Evolutionary conservation across 2,113 vertebrate species (phyloP).

Genomic region (Oostethus manadensis): DNA sequence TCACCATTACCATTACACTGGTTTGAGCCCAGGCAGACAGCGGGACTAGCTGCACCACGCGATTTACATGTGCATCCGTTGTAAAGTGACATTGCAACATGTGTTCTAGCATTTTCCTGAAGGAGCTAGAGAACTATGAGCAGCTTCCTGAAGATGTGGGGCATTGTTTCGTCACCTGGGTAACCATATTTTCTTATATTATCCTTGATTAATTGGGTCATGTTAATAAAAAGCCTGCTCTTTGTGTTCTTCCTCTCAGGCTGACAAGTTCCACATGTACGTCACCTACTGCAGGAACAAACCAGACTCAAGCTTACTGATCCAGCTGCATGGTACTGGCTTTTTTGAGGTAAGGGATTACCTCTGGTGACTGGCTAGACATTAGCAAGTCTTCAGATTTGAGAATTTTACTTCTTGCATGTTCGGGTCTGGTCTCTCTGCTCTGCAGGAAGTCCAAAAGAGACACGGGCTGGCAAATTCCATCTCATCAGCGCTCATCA

Average conservation of each 20-base stretch:
- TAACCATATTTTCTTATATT: constrained; percentile 53
- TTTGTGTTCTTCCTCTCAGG: constrained; percentile 65
- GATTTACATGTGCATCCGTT: background rate
- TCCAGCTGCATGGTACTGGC: constrained; percentile 87
- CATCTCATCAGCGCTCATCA: constrained; percentile 96
- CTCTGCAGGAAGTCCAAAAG: constrained; percentile 89
- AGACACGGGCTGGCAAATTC: constrained; percentile 92
- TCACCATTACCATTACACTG: no score
- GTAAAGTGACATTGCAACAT: background rate
- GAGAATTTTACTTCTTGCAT: background rate
- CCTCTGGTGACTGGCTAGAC: no score
- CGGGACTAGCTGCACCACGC: no score
- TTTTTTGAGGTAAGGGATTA: constrained; percentile 88
- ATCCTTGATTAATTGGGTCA: background rate
- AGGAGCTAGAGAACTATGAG: constrained; percentile 97
- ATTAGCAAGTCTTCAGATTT: background rate
- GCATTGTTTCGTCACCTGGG: constrained; percentile 98
- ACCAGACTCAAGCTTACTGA: constrained; percentile 93
- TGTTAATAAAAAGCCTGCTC: background rate
- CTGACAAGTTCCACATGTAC: constrained; percentile 99
- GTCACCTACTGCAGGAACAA: constrained; percentile 99
- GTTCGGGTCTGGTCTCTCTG: background rate
- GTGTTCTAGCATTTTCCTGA: constrained; percentile 88
- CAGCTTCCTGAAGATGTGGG: constrained; percentile 97
- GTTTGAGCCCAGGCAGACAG: no score